Percentiles rank a stretch among this genome's conserved stretches.
phyloP scores from a whole-genome alignment of 53 echinoderm and acorn worm species.

The Pentamera pediparva region DNA sequence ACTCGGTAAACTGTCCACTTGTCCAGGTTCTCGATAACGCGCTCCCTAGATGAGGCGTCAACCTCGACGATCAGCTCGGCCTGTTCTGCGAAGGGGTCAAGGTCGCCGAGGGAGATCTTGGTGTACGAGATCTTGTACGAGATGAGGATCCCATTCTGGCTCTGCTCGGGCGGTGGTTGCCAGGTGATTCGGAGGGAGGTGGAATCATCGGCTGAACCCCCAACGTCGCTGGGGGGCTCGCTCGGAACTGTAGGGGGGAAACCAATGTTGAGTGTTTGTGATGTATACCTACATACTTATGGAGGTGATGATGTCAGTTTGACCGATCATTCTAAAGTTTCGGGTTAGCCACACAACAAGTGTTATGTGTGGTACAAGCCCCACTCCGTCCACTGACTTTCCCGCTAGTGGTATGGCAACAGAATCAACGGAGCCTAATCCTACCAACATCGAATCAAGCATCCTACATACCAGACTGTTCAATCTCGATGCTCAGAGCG shows the following conservation, averaged over 20 bases:
- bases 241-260: constrained; percentile 53
- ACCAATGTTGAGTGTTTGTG: no score
- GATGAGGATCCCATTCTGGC: constrained; percentile 85
- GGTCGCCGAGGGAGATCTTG: constrained; percentile 41
- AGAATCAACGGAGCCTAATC: no score
- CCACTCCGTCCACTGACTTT: no score
- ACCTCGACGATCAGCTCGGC: constrained; percentile 29
- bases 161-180: constrained; percentile 67
- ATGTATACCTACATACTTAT: no score
- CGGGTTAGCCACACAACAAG: no score
- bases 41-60: constrained; percentile 30
- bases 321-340: no score
- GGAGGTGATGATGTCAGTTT: no score
- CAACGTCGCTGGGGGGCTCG: constrained; percentile 79
- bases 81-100: constrained; percentile 5
- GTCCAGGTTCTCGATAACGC: constrained; percentile 49
- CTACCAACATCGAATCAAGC: no score
- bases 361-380: no score
- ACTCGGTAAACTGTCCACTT: constrained; percentile 95
- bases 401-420: no score
- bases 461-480: constrained; percentile 71
- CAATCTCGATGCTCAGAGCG: constrained; percentile 66
- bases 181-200: constrained; percentile 77
- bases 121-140: constrained; percentile 81
- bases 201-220: constrained; percentile 60